Conservation (phyloP, 2,113 vertebrate genomes). For the Nannospalax galili region DNA sequence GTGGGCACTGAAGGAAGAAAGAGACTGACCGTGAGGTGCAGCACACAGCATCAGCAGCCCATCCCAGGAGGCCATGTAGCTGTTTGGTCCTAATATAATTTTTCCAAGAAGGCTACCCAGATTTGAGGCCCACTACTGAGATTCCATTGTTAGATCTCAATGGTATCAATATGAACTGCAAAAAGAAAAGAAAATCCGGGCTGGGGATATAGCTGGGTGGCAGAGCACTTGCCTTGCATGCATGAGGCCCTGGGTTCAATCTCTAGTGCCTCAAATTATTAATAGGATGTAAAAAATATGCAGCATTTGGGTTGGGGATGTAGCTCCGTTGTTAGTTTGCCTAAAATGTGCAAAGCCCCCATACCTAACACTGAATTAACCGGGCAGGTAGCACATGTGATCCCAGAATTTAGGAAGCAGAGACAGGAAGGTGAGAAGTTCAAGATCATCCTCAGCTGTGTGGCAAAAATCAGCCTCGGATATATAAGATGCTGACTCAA, state of each 20-base stretch:
- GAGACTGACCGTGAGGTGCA: no score
- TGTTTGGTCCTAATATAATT: neutral
- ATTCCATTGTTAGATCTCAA: neutral
- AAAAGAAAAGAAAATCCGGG: neutral
- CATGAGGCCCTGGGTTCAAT: neutral
- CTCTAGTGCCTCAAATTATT: neutral
- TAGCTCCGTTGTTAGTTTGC: neutral
- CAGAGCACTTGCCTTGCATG: neutral
- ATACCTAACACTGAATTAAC: neutral
- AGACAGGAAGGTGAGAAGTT: neutral
- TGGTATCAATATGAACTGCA: neutral
- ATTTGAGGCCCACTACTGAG: neutral
- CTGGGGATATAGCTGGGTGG: neutral
- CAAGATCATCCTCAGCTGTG: neutral
- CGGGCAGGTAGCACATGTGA: neutral
- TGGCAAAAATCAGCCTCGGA: neutral
- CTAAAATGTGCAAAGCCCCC: neutral
- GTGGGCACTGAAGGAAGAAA: neutral
- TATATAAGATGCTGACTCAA: neutral
- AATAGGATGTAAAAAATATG: neutral
- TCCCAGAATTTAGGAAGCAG: neutral
- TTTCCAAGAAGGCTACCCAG: neutral
- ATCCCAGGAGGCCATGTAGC: neutral
- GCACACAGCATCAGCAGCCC: neutral
- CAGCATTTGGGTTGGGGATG: neutral